Percentiles rank a stretch among this genome's conserved stretches.
These are phyloP conservation scores for Meiosimyza decipiens DNA, from an alignment of 2,888 invertebrate genomes.

Conservation along the genomic window DNA sequence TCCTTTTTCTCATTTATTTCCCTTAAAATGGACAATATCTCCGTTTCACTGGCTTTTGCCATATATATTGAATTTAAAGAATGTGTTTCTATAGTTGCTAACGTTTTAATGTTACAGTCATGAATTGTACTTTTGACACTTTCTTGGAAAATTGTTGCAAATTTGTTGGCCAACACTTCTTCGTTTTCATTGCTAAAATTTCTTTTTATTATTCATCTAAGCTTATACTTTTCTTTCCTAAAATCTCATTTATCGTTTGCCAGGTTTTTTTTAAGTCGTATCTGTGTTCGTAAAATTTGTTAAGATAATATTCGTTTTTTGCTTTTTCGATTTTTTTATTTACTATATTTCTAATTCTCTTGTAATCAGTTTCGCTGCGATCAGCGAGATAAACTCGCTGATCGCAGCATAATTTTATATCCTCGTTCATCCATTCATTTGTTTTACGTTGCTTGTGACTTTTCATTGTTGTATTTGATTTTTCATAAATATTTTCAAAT, in stretches of 20 bases:
- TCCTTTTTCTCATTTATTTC: conserved; percentile 11
- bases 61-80: conserved; percentile 2
- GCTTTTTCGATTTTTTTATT: not conserved
- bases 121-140: conserved; percentile 21
- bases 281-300: not conserved
- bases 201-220: conserved; percentile 7
- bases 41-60: conserved; percentile 4
- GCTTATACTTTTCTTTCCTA: conserved; percentile 13
- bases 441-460: not conserved
- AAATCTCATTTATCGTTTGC: not conserved
- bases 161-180: not conserved
- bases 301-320: not conserved
- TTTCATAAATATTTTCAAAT: conserved; percentile 9
- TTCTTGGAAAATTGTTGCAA: conserved; percentile 19
- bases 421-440: conserved; percentile 27
- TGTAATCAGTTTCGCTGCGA: conserved; percentile 15
- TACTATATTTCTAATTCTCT: not conserved
- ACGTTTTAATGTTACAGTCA: conserved; percentile 21
- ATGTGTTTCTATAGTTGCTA: not conserved
- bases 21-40: conserved; percentile 26
- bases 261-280: not conserved
- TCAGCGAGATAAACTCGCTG: conserved; percentile 35
- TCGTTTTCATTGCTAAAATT: conserved; percentile 7
- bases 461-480: conserved; percentile 1
- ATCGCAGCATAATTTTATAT: not conserved